A percentile compares a stretch with the other conserved stretches of the same genome.
Conservation (phyloP, 2,797 vertebrate genomes). For the Notoglanidium macrostoma region DNA sequence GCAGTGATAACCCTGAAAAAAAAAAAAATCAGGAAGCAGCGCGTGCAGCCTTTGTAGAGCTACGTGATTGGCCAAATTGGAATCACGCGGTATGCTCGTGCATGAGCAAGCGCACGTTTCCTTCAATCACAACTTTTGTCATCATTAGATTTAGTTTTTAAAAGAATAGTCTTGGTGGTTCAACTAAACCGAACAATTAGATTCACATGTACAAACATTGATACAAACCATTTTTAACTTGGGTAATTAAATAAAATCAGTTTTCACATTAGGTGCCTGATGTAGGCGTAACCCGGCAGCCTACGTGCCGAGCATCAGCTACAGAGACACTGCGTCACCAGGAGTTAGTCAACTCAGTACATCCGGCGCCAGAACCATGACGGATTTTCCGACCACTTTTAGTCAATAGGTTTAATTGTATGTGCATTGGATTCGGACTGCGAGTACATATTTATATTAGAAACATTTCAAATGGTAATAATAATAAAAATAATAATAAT, state of each 20-base stretch:
- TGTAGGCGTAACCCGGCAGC: slow-evolving; percentile 62
- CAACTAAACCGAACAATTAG: background rate
- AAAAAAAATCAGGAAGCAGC: slow-evolving; percentile 62
- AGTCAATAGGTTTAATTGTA: too few species aligned
- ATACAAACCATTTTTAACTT: background rate
- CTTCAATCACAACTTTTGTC: slow-evolving; percentile 34
- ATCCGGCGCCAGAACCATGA: background rate
- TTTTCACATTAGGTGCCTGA: background rate
- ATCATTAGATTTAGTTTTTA: background rate
- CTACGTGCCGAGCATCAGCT: slow-evolving; percentile 73
- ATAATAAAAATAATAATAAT: background rate
- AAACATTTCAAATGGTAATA: background rate
- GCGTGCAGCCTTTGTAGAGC: slow-evolving; percentile 20
- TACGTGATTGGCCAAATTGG: slow-evolving; percentile 65
- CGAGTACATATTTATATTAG: background rate
- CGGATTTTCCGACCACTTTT: background rate
- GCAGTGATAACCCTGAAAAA: slow-evolving; percentile 58
- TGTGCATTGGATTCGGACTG: background rate
- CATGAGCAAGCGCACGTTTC: slow-evolving; percentile 69
- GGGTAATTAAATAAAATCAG: background rate
- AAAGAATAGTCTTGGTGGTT: background rate
- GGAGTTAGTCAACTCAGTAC: slow-evolving; percentile 7
- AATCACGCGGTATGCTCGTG: slow-evolving; percentile 59
- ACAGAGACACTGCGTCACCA: slow-evolving; percentile 47
- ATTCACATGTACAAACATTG: background rate